A percentile compares a stretch with the other conserved stretches of the same genome.
These are phyloP conservation scores for Ispidina lecontei DNA, from an alignment of 2,797 vertebrate species.

Conservation along the genomic window DNA sequence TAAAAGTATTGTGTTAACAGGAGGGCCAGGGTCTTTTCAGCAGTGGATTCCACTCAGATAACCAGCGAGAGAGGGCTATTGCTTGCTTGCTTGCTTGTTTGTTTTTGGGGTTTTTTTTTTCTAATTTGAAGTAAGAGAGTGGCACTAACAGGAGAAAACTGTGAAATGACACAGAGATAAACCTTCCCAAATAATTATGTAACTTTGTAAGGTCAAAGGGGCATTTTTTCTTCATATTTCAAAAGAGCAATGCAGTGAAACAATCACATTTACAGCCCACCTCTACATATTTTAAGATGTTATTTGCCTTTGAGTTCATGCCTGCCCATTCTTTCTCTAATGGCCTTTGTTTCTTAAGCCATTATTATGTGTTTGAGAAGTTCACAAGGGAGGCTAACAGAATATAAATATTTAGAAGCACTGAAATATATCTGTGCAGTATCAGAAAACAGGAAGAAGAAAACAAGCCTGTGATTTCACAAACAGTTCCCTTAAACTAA, in stretches of 20 bases:
- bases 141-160: constrained; percentile 35
- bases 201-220: constrained; percentile 32
- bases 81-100: neutral
- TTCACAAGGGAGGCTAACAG: constrained; percentile 12
- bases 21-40: constrained; percentile 72
- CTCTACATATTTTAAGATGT: constrained; percentile 51
- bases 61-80: constrained; percentile 20
- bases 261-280: constrained; percentile 19
- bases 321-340: constrained; percentile 27
- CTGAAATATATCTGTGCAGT: constrained; percentile 17
- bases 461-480: constrained; percentile 26
- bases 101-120: too few relatives aligned
- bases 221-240: constrained; percentile 57
- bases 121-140: constrained; percentile 40
- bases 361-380: constrained; percentile 8
- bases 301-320: constrained; percentile 43
- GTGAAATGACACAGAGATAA: constrained; percentile 45
- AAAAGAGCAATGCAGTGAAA: neutral
- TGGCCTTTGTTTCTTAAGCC: constrained; percentile 34
- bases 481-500: constrained; percentile 2
- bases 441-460: constrained; percentile 32
- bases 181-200: constrained; percentile 65
- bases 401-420: constrained; percentile 60
- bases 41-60: constrained; percentile 41
- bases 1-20: constrained; percentile 88